phyloP scores from a whole-genome alignment of 2,797 vertebrate genomes.

The Pantherophis vulpinus region DNA sequence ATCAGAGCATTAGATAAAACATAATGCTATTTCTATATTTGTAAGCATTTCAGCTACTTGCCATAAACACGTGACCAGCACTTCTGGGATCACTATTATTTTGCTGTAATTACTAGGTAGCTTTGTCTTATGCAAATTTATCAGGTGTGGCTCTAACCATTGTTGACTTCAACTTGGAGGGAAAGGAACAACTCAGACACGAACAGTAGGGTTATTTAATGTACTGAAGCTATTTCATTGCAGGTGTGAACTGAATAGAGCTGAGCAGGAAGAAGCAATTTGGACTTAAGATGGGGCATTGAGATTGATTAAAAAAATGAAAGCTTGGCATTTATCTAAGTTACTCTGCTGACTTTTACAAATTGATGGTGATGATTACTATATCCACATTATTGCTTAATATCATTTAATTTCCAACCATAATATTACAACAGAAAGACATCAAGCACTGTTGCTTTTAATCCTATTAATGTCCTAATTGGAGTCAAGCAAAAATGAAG shows the following conservation, averaged over 20 bases:
- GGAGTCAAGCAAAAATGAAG: background rate
- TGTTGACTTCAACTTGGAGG: background rate
- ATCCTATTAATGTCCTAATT: background rate
- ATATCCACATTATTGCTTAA: background rate
- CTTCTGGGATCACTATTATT: background rate
- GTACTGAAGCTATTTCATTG: background rate
- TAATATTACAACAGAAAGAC: background rate
- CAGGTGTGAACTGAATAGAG: background rate
- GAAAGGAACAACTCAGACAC: background rate
- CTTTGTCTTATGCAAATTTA: background rate
- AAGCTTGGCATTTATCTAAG: background rate
- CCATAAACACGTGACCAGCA: conserved; percentile 15
- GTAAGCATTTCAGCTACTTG: background rate
- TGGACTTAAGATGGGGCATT: background rate
- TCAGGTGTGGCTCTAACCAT: conserved; percentile 1
- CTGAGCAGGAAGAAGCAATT: background rate
- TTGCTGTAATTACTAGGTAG: background rate
- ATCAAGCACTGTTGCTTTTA: background rate
- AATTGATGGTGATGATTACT: background rate
- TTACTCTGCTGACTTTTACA: background rate
- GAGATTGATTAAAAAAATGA: background rate
- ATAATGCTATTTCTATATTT: conserved; percentile 5
- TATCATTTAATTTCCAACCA: background rate
- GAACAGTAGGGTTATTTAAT: background rate
- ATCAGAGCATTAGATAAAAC: background rate